These are phyloP conservation scores for Cladopsammia gracilis DNA, from an alignment of 64 coral and sea anemone genomes.

Conservation along the genomic window DNA sequence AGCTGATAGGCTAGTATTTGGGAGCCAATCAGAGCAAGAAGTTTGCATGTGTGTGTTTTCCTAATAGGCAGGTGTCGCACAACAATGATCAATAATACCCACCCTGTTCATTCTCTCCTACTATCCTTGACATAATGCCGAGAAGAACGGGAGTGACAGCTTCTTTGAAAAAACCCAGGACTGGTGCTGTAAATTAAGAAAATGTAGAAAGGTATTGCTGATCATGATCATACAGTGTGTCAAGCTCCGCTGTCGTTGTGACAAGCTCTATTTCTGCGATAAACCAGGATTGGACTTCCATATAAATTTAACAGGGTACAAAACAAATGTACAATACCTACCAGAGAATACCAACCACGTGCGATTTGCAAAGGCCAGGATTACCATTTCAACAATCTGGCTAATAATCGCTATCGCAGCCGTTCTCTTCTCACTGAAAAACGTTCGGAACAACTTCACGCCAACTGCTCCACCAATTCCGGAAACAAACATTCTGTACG, in stretches of 20 bases:
- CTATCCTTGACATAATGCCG: conserved; percentile 52
- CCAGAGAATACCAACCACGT: conserved; percentile 52
- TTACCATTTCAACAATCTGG: conserved; percentile 7
- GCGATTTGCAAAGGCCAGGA: conserved; percentile 54
- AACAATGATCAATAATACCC: neutral
- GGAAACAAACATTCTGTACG: conserved; percentile 47
- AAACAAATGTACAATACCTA: conserved; percentile 25
- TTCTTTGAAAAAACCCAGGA: conserved; percentile 17
- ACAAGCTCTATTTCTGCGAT: no score
- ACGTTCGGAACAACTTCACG: conserved; percentile 58
- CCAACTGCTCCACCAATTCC: conserved; percentile 79
- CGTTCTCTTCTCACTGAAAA: conserved; percentile 46
- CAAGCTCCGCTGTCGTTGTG: no score
- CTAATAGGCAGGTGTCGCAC: no score
- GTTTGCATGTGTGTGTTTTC: no score
- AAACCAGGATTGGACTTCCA: no score
- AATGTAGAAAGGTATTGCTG: neutral
- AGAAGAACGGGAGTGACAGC: conserved; percentile 13
- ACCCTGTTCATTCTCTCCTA: conserved; percentile 61
- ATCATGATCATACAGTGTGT: no score
- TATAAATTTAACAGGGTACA: no score
- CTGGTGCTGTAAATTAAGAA: conserved; percentile 4
- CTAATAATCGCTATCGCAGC: conserved; percentile 48
- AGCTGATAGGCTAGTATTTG: no score
- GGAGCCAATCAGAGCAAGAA: no score